Evolutionary conservation across 2,113 vertebrate genomes (phyloP), one percentile per base, ranked within the genome.

Genomic region (Hypanus sabinus): DNA sequence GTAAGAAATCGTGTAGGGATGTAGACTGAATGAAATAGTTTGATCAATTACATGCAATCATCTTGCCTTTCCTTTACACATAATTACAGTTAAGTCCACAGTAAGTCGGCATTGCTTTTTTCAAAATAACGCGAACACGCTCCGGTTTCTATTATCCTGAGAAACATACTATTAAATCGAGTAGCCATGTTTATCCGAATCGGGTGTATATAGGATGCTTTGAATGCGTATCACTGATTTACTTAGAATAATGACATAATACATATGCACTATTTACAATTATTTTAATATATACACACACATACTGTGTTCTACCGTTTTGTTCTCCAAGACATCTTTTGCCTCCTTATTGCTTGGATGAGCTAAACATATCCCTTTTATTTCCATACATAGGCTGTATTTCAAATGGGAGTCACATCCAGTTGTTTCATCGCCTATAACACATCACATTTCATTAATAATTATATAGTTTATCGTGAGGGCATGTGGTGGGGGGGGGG

Each of bases 171-270:
- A 46, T 73, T 46, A 73, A 75, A 93, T 93, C 33, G 36, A 73
- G 38, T 73, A 73, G 36, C 65, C 91, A 93, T 55, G 27, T 73
- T 33, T 73, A 30, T 93, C 68, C 68, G 38, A 93, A 93, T 55
- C 55, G 38, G 70, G 36, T 93, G 36, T 22, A 73, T 30, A 91
- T 91, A 68, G 62, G 33, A 70, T 91, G 65, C 88, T 91, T 91
- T 73, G 91, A 93, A 73, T 70, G 91, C 85, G 38, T 75, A 73
- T 73, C 91, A 93, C 91, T 73, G 70, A 55, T 93, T 93, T 73
- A 93, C 91, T 93, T 93, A 93, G 91, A 93, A 93, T 93, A 93
- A 93, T 93, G 91, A 93, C 91, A 93, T 93, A 93, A 93, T 93
- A 93, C 91, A 93, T 73, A 75, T 93, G 91, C 91, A 93, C 91